Percentiles rank a stretch among this genome's conserved stretches.
phyloP scores from a whole-genome alignment of 2,888 invertebrate species.

The Crematogaster levior region DNA sequence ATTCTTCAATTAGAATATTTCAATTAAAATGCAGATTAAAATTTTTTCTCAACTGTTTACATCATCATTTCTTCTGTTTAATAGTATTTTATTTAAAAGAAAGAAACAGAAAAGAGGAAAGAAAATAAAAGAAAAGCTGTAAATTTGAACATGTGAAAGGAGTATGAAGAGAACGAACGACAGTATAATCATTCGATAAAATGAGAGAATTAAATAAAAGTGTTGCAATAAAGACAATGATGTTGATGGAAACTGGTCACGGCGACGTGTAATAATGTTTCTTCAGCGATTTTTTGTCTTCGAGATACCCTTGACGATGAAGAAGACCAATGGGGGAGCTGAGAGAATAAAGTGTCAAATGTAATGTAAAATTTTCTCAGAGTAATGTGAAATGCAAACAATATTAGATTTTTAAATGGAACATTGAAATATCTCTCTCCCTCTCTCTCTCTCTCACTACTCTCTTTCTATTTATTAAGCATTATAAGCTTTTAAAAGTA shows the following conservation, averaged over 20 bases:
- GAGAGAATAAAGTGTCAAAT: conserved; percentile 65
- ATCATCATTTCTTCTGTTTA: neutral
- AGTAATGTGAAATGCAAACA: conserved; percentile 33
- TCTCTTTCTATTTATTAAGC: neutral
- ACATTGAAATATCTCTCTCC: neutral
- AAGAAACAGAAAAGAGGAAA: neutral
- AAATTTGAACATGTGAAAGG: neutral
- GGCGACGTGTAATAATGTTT: conserved; percentile 74
- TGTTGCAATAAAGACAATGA: conserved; percentile 44
- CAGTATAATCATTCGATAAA: conserved; percentile 68
- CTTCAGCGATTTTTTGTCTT: conserved; percentile 64
- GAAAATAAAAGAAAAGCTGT: neutral
- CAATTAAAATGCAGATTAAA: neutral
- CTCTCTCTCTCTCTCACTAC: too few species aligned
- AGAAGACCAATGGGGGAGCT: neutral
- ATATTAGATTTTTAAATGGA: conserved; percentile 42
- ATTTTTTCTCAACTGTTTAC: neutral
- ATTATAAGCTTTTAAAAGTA: neutral
- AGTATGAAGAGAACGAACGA: conserved; percentile 25
- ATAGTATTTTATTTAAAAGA: neutral
- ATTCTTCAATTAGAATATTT: neutral
- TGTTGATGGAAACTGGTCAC: conserved; percentile 71
- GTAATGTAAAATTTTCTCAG: conserved; percentile 56
- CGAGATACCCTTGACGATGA: conserved; percentile 34
- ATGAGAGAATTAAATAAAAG: conserved; percentile 69